A percentile compares a stretch with the other conserved stretches of the same genome.
These are phyloP conservation scores for Trisateles emortualis DNA, from an alignment of 2,888 invertebrate genomes.

Conservation along the genomic window DNA sequence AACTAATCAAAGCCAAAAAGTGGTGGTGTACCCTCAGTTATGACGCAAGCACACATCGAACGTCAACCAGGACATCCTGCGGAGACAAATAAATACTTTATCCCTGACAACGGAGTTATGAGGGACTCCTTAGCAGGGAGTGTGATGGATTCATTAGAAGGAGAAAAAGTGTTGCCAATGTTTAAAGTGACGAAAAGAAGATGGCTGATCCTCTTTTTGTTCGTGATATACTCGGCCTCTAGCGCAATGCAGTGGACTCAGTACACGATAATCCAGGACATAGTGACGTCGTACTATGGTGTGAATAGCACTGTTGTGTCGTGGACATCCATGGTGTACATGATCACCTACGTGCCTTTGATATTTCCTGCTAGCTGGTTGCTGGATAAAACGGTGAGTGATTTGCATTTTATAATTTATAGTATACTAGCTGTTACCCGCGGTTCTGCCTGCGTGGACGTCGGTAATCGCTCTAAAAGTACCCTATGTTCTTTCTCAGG, in stretches of 20 bases:
- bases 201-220: slow-evolving; percentile 94
- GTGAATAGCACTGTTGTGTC: slow-evolving; percentile 91
- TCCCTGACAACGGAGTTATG: slow-evolving; percentile 40
- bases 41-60: too few species aligned
- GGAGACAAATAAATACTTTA: too few species aligned
- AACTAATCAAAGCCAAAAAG: too few species aligned
- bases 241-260: slow-evolving; percentile 99
- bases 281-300: slow-evolving; percentile 91
- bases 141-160: slow-evolving; percentile 61
- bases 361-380: slow-evolving; percentile 99
- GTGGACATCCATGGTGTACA: slow-evolving; percentile 99
- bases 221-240: slow-evolving; percentile 95
- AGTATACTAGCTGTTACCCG: too few species aligned
- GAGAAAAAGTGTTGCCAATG: slow-evolving; percentile 36
- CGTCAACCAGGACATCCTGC: too few species aligned
- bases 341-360: slow-evolving; percentile 98
- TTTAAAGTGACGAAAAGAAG: slow-evolving; percentile 90
- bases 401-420: too few species aligned
- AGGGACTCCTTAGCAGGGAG: slow-evolving; percentile 58
- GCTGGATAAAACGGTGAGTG: slow-evolving; percentile 95
- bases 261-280: slow-evolving; percentile 95
- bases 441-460: too few species aligned
- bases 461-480: too few species aligned
- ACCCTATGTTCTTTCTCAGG: too few species aligned
- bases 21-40: too few species aligned